These are phyloP conservation scores for Equus quagga DNA, from an alignment of 2,113 vertebrate genomes.

Conservation along the genomic window DNA sequence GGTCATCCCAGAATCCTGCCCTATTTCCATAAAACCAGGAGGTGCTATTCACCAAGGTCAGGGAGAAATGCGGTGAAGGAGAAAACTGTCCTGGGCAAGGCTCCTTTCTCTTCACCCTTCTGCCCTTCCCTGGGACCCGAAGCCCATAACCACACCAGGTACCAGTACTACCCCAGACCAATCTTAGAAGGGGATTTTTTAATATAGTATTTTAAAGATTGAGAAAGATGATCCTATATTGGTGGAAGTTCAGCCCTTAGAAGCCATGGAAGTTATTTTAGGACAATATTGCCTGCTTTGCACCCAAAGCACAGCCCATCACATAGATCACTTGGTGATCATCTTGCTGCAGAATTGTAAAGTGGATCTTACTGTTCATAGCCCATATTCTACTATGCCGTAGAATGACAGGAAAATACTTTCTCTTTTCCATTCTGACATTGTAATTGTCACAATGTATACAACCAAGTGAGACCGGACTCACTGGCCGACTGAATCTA, in stretches of 20 bases:
- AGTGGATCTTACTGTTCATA: neutral
- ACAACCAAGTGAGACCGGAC: slow-evolving; percentile 4
- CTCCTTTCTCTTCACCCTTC: neutral
- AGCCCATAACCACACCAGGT: neutral
- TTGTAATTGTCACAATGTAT: neutral
- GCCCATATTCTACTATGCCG: neutral
- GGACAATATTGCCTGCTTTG: neutral
- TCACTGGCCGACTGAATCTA: neutral
- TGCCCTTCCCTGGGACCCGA: neutral
- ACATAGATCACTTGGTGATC: neutral
- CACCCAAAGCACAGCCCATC: neutral
- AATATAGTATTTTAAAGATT: neutral
- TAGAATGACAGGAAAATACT: neutral
- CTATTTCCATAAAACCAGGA: neutral
- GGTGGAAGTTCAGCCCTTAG: slow-evolving; percentile 13
- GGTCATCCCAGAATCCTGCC: neutral
- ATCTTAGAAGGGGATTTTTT: neutral
- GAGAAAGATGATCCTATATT: neutral
- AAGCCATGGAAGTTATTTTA: neutral
- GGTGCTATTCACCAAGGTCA: neutral
- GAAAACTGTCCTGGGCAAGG: neutral
- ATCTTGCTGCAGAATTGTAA: neutral
- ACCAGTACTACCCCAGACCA: neutral
- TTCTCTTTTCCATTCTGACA: neutral
- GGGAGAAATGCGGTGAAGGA: neutral